A percentile compares a stretch with the other conserved stretches of the same genome.
These are phyloP conservation scores for Phortica variegata DNA, from an alignment of 1,140 invertebrate species.

Conservation along the genomic window DNA sequence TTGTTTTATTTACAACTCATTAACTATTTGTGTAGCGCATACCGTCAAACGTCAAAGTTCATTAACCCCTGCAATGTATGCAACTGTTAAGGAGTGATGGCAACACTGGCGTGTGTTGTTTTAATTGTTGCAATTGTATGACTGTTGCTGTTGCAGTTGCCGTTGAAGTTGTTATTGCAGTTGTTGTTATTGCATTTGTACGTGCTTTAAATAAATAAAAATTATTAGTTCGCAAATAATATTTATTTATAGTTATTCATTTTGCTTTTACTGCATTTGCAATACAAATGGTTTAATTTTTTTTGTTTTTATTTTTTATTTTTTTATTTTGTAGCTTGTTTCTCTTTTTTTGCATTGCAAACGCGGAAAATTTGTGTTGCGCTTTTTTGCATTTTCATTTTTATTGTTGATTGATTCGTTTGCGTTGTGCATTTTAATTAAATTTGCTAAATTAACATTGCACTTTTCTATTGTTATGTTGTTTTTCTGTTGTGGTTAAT, in stretches of 20 bases:
- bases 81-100: too few species aligned
- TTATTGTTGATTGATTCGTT: conserved; percentile 32
- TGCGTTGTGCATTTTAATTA: conserved; percentile 43
- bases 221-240: neutral
- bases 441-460: conserved; percentile 13
- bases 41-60: too few species aligned
- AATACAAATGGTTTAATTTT: neutral
- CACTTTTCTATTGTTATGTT: conserved; percentile 15
- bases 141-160: conserved; percentile 20
- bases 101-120: too few species aligned
- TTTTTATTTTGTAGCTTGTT: conserved; percentile 11
- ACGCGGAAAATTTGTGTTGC: conserved; percentile 31
- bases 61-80: too few species aligned
- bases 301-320: conserved; percentile 12
- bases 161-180: conserved; percentile 19
- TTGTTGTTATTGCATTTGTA: conserved; percentile 15
- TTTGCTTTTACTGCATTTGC: neutral
- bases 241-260: neutral
- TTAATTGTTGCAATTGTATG: conserved; percentile 30
- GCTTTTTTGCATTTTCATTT: conserved; percentile 18
- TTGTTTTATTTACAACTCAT: too few species aligned
- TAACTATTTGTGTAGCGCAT: too few species aligned
- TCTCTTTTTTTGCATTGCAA: conserved; percentile 18
- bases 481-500: conserved; percentile 15
- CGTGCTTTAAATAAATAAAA: conserved; percentile 41